Conservation (phyloP, 1,140 invertebrate species). For the Venturia canescens region DNA sequence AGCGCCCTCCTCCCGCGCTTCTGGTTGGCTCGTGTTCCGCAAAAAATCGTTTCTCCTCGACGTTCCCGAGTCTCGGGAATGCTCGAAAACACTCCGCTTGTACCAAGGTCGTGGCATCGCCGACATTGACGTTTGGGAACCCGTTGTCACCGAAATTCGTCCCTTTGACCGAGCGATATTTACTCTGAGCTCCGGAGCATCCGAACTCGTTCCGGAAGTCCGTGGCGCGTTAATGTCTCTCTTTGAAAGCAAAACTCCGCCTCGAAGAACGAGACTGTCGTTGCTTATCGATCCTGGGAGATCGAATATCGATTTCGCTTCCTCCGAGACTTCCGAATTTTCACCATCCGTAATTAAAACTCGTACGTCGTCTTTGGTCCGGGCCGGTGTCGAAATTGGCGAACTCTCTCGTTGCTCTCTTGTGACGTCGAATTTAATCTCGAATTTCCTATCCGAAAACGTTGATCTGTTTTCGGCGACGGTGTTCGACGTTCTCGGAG, state of each 20-base stretch:
- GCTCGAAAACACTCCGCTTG: conserved; percentile 76
- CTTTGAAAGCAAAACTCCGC: conserved; percentile 65
- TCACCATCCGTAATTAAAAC: conserved; percentile 32
- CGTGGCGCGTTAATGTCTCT: conserved; percentile 51
- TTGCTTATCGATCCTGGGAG: conserved; percentile 65
- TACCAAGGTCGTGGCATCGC: conserved; percentile 81
- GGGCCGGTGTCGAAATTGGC: background rate
- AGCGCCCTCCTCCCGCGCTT: conserved; percentile 45
- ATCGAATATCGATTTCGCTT: background rate
- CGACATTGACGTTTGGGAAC: conserved; percentile 68
- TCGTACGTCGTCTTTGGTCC: background rate
- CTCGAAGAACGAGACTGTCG: conserved; percentile 71
- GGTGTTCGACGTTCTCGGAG: background rate
- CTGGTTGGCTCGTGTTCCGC: conserved; percentile 52
- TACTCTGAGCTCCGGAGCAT: conserved; percentile 10
- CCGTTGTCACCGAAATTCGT: conserved; percentile 69
- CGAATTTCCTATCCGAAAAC: background rate
- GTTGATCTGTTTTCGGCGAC: background rate
- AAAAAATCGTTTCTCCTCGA: conserved; percentile 40
- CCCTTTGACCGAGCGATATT: conserved; percentile 39
- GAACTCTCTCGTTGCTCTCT: background rate
- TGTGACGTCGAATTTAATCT: background rate
- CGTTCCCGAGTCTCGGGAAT: conserved; percentile 47
- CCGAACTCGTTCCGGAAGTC: background rate
- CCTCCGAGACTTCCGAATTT: background rate